phyloP scores from a whole-genome alignment of 2,113 vertebrate genomes.

The Dolichotis patagonum region DNA sequence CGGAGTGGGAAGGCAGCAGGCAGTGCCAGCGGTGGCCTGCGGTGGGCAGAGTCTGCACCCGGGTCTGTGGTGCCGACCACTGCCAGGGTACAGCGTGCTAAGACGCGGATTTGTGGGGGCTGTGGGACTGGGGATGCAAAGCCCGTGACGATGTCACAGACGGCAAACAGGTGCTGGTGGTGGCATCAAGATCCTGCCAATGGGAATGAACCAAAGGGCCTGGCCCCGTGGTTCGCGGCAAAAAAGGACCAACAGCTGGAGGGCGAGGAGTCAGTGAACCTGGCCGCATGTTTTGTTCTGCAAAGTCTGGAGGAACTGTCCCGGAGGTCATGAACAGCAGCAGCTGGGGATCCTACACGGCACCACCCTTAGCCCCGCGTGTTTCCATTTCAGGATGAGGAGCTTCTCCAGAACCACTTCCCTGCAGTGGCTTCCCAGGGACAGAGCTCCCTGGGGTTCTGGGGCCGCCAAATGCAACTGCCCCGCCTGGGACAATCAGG shows the following conservation, averaged over 20 bases:
- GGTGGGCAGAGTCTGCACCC: background rate
- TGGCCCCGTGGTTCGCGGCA: accelerated
- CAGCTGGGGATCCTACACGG: background rate
- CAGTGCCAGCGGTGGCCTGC: too few species aligned
- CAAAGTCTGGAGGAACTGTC: background rate
- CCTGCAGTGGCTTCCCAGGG: background rate
- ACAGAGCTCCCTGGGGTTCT: background rate
- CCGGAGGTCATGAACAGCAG: accelerated
- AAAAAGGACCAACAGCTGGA: background rate
- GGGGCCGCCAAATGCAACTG: accelerated
- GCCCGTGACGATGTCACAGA: background rate
- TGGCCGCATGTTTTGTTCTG: background rate
- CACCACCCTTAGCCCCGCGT: background rate
- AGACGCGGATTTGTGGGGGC: background rate
- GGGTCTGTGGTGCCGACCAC: too few species aligned
- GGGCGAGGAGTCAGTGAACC: background rate
- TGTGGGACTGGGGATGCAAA: accelerated
- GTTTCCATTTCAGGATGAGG: background rate
- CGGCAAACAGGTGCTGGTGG: too few species aligned
- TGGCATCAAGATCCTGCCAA: background rate
- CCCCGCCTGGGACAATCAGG: background rate
- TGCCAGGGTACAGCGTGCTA: accelerated
- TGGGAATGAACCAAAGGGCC: background rate
- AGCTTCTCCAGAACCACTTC: background rate
- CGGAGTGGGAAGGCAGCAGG: accelerated